Evolutionary conservation across 1,140 invertebrate species (phyloP), one percentile per base, ranked within the genome.

Genomic region (Drosophila sproati): DNA sequence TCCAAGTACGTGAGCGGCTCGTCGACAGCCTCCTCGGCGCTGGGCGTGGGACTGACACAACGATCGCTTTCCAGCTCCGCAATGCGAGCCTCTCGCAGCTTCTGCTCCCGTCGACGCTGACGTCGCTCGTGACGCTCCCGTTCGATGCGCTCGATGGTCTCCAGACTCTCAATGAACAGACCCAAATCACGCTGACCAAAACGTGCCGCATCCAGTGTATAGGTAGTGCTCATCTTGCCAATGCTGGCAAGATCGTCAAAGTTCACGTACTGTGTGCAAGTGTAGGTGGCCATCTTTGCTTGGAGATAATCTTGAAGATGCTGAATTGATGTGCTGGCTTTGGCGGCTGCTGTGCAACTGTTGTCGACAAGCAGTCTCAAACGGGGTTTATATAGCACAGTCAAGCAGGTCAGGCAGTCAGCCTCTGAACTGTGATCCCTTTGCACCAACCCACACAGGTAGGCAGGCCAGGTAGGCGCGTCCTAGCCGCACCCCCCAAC

Each of bases 121-220:
- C 77, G 60, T 3, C 77, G 71, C 34, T 87, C 87, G 4, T 80
- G 68, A 0, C 78, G 71, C 20, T 92, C 71, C 6, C 76, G 73
- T 5, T 87, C 74, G 3, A 92, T 37, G n/a, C 78, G 77, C 0
- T 76, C 48, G 4, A 92, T 87, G 0, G 75, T 91, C 43, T 92
- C 91, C 48, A 92, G 34, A 35, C 78, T 83, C 7, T 92, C 85
- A 0, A 92, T 71, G 20, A 91, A 92, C 0, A 91, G 48, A 0
- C 35, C 34, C 10, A 92, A 48, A 32, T 92, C 91, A 0, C 50
- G 29, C 34, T 73, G 54, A 0, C 35, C 43, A 41, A 92, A 92
- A 5, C 61, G 62, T 0, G 62, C 34, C 8, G 88, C 82, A 31
- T 92, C 75, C 8, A 92, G 47, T 0, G 74, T 90, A 12, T 66